These are phyloP conservation scores for Octodon degus DNA, from an alignment of 2,113 vertebrate species.

Conservation along the genomic window DNA sequence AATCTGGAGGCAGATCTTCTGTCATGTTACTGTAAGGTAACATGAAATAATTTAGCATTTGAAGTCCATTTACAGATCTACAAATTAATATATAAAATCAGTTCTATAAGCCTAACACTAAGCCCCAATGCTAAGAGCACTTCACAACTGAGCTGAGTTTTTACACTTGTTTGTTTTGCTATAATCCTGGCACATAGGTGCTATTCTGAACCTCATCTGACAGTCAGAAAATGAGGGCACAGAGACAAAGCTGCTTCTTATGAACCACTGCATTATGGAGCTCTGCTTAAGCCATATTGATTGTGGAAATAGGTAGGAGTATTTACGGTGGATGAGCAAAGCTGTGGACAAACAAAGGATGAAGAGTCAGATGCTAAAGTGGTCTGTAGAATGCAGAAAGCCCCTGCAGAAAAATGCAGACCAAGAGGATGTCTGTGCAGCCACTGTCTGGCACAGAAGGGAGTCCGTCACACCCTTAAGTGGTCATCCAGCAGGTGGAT, in stretches of 20 bases:
- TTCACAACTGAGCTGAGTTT: not conserved
- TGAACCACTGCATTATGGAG: not conserved
- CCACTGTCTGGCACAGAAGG: not conserved
- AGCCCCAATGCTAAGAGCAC: not conserved
- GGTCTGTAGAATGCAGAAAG: not conserved
- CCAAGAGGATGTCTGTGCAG: not conserved
- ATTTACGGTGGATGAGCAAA: not conserved
- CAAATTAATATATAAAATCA: not conserved
- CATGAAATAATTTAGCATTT: not conserved
- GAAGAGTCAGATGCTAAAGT: too few species aligned
- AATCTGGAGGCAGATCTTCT: not conserved
- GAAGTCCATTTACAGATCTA: not conserved
- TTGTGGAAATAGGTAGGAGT: not conserved
- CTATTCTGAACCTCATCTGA: not conserved
- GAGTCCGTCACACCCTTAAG: not conserved
- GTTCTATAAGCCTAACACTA: not conserved
- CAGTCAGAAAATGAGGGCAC: conserved; percentile 16
- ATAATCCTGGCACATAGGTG: not conserved
- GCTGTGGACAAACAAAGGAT: not conserved
- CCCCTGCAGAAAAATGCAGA: not conserved
- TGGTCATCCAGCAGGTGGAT: not conserved
- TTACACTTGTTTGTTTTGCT: not conserved
- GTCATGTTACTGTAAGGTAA: not conserved
- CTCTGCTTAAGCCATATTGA: not conserved
- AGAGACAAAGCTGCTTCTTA: not conserved